Evolutionary conservation across 1,140 invertebrate species (phyloP), one percentile per base, ranked within the genome.

Genomic region (Nautilus pompilius): DNA sequence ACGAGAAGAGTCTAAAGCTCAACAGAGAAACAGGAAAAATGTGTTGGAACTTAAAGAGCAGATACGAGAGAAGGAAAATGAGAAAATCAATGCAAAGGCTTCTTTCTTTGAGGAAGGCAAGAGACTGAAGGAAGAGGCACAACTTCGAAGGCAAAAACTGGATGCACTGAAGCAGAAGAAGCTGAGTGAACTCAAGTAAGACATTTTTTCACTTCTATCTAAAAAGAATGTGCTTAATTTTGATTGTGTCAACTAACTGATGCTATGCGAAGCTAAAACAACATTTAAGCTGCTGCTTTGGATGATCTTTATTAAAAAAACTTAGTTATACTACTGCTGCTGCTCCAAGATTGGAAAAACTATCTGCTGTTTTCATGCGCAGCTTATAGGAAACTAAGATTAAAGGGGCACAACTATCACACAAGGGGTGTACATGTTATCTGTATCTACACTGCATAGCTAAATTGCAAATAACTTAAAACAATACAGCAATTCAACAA

Each of bases 51-150:
- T 84, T 17, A 69, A 80, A 15, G 29, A 66, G 13, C 82, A 84
- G 75, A 84, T 84, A 41, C 63, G 73, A 33, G 69, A 81, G 63
- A 83, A 83, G 60, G 82, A 84, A 63, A 67, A 76, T 28, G 62
- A 73, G 20, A 71, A 71, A n/a, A 71, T 84, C 10, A 58, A 69
- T 13, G 75, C 81, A 32, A 67, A 81, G 51, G 80, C 77, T 57
- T 70, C 70, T 22, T 83, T 83, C 75, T 84, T 84, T 66, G 78
- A 82, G 64, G 82, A 84, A 67, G 82, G 82, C 22, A 72, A 80
- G 5, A 78, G 77, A 61, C 65, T 83, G 34, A 78, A 82, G 57
- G 81, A 82, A 63, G 80, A 84, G 63, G 80, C 79, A 0, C 68
- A 74, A 49, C 60, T 66, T n/a, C 67, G 82, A 45, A 63, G 79